Conservation (phyloP, 2,113 vertebrate species). For the Myocastor coypus region DNA sequence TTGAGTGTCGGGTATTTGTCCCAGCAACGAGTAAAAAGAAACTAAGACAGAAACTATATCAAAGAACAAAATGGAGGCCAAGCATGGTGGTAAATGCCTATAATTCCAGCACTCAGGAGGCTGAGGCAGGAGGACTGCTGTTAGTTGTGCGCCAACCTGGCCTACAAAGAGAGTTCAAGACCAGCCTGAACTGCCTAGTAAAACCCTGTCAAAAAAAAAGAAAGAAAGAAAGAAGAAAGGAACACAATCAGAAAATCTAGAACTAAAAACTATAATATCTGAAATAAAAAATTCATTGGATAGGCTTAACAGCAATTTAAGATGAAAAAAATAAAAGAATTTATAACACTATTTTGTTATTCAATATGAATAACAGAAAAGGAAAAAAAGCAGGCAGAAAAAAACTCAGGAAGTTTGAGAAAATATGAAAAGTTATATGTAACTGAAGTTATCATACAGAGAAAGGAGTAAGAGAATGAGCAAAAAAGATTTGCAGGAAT, state of each 20-base stretch:
- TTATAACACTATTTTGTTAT: neutral
- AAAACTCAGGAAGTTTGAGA: neutral
- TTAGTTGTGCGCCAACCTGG: too few species aligned
- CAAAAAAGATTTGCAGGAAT: slow-evolving; percentile 37
- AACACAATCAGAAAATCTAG: slow-evolving; percentile 41
- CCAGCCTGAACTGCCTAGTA: neutral
- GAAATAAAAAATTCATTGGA: slow-evolving; percentile 19
- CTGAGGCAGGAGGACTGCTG: neutral
- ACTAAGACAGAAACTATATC: too few species aligned
- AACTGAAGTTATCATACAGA: neutral
- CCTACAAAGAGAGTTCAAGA: neutral
- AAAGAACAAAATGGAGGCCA: slow-evolving; percentile 22
- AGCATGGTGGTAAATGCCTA: neutral
- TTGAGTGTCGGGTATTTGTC: too few species aligned
- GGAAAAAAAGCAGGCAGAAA: neutral
- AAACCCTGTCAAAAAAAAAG: neutral
- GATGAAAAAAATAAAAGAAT: slow-evolving; percentile 19
- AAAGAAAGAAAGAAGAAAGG: neutral
- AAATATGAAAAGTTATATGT: neutral
- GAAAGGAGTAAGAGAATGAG: neutral
- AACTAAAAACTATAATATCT: slow-evolving; percentile 59
- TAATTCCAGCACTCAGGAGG: neutral
- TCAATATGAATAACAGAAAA: slow-evolving; percentile 6
- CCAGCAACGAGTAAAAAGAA: too few species aligned
- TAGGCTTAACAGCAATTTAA: slow-evolving; percentile 37